Evolutionary conservation across 1,140 invertebrate species (phyloP).

Genomic region (Bombus cullumanus): DNA sequence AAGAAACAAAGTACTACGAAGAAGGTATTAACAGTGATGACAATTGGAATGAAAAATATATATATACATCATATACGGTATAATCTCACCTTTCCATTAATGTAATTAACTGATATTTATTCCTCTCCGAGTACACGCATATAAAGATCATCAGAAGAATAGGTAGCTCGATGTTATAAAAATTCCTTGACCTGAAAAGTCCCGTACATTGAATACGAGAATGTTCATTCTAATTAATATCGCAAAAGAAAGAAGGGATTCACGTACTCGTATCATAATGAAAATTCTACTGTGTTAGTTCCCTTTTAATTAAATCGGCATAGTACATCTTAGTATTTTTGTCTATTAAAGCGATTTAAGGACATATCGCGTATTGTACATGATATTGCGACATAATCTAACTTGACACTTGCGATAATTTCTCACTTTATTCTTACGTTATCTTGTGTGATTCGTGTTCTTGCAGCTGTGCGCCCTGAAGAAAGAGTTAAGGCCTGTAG

Average conservation of each 20-base stretch:
- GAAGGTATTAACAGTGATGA: too few species aligned
- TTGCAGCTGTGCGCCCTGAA: conserved; percentile 91
- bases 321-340: too few species aligned
- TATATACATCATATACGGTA: not conserved
- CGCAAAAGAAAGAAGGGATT: not conserved
- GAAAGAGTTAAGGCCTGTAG: conserved; percentile 86
- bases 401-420: not conserved
- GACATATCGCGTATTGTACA: accelerated
- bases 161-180: too few species aligned
- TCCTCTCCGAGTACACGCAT: too few species aligned
- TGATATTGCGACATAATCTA: not conserved
- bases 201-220: not conserved
- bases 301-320: not conserved
- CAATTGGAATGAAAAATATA: not conserved
- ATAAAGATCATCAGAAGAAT: too few species aligned
- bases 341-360: too few species aligned
- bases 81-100: not conserved
- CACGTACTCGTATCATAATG: not conserved
- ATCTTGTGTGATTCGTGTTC: not conserved
- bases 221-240: too few species aligned
- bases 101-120: not conserved
- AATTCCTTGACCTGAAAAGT: too few species aligned
- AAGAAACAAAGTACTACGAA: too few species aligned
- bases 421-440: not conserved
- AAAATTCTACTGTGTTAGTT: not conserved